phyloP scores from a whole-genome alignment of 2,797 vertebrate genomes.

The Syngnathus rostellatus region DNA sequence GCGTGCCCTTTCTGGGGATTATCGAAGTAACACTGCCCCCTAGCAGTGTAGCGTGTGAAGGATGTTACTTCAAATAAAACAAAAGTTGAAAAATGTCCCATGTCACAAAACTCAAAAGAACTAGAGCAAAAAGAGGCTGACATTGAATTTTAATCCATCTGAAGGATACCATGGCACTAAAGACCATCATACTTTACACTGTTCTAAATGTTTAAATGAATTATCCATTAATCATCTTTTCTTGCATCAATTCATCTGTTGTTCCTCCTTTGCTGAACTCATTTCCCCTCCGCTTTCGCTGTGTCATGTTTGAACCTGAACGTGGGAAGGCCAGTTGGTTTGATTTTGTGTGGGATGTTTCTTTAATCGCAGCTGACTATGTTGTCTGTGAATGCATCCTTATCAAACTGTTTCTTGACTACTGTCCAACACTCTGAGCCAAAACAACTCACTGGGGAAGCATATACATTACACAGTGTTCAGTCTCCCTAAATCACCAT shows the following conservation, averaged over 20 bases:
- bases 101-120: neutral
- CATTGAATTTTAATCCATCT: neutral
- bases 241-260: neutral
- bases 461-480: conserved; percentile 5
- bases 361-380: conserved; percentile 26
- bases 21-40: too few species aligned
- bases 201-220: neutral
- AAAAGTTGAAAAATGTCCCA: neutral
- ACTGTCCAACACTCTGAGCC: conserved; percentile 32
- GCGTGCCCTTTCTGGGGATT: too few species aligned
- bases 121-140: neutral
- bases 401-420: conserved; percentile 32
- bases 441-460: conserved; percentile 10
- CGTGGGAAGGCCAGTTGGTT: conserved; percentile 41
- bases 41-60: too few species aligned
- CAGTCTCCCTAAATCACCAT: neutral
- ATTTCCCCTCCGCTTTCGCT: conserved; percentile 23
- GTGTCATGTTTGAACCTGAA: conserved; percentile 31
- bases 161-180: neutral
- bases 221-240: neutral
- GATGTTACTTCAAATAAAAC: too few species aligned
- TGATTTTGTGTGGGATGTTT: conserved; percentile 14
- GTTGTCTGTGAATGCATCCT: conserved; percentile 36
- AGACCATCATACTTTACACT: neutral
- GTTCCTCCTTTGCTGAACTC: neutral